Base-by-base conservation (phyloP, 2,888 invertebrate genomes). In the Hydraecia micacea region DNA sequence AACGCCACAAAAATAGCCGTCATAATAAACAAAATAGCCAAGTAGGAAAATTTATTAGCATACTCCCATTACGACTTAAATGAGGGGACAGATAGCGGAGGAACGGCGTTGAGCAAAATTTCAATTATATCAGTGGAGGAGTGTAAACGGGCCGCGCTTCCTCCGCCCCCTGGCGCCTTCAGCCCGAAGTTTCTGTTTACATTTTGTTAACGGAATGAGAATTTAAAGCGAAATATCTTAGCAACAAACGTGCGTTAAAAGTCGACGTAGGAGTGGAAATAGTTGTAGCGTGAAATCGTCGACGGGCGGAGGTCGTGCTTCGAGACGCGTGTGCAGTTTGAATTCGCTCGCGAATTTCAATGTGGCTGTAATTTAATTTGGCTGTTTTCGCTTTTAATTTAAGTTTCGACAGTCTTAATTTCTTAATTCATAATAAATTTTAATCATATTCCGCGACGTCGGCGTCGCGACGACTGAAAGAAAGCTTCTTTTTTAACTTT, bases 171-270 rank as follows among this genome's bases (percentile, higher is more conserved):
- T 90, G 85, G 88, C 91, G 90, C 91, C 91, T 91, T 90, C 88
- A 91, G 84, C 90, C 88, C 88, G 89, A 92, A 94, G 91, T 94
- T 93, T 93, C 93, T 95, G 94, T 95, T 96, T 95, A 95, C 95
- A 95, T 95, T 96, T 95, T 94, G 94, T 95, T 95, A 94, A 93
- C 93, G 92, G 91, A 95, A 95, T 95, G 95, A 93, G 95, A 95
- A 94, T 95, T 96, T 95, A 93, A 95, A 93, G 93, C 91, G 92
- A 93, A 94, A 93, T 94, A 95, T 95, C 94, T 94, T 93, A 92
- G 93, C 92, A 92, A 92, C 93, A 93, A 95, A 95, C 93, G 93
- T 94, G 93, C 92, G 93, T 93, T 91, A 91, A 92, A 93, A 94
- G 92, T 91, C 91, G 89, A 84, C 89, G 90, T 89, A 84, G 86